Conservation (phyloP, 2,113 vertebrate genomes). For the Nerophis ophidion region DNA sequence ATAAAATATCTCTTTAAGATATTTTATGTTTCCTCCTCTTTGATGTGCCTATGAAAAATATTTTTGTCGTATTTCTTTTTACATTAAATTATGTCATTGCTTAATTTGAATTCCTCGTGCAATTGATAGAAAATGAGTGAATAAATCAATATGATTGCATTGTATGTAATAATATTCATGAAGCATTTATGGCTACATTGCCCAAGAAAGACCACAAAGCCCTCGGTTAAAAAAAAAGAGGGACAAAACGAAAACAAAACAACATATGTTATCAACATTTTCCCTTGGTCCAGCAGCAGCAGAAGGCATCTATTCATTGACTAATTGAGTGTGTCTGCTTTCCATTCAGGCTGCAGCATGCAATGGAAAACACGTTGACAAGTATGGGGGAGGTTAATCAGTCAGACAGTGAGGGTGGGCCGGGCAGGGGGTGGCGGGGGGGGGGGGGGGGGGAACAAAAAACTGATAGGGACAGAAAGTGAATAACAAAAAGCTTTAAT, state of each 20-base stretch:
- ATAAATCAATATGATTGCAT: too few relatives aligned
- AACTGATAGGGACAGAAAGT: conserved; percentile 47
- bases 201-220: too few relatives aligned
- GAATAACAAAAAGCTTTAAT: conserved; percentile 64
- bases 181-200: too few relatives aligned
- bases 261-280: conserved; percentile 51
- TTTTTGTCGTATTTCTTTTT: too few relatives aligned
- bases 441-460: too few relatives aligned
- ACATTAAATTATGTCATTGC: too few relatives aligned
- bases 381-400: conserved; percentile 67
- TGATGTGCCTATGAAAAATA: too few relatives aligned
- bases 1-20: too few relatives aligned
- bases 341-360: conserved; percentile 50
- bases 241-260: not conserved
- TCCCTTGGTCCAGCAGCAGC: conserved; percentile 38
- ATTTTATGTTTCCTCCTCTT: too few relatives aligned
- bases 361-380: conserved; percentile 51
- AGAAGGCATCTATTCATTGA: conserved; percentile 50
- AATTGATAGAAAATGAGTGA: too few relatives aligned
- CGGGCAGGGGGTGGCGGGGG: conserved; percentile 16
- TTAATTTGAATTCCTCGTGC: too few relatives aligned
- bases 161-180: too few relatives aligned
- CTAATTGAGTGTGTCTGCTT: conserved; percentile 64
- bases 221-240: not conserved
- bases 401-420: conserved; percentile 45